Evolutionary conservation across 2,797 vertebrate genomes (phyloP), one percentile per base, ranked within the genome.

Genomic region (Erethizon dorsatum): DNA sequence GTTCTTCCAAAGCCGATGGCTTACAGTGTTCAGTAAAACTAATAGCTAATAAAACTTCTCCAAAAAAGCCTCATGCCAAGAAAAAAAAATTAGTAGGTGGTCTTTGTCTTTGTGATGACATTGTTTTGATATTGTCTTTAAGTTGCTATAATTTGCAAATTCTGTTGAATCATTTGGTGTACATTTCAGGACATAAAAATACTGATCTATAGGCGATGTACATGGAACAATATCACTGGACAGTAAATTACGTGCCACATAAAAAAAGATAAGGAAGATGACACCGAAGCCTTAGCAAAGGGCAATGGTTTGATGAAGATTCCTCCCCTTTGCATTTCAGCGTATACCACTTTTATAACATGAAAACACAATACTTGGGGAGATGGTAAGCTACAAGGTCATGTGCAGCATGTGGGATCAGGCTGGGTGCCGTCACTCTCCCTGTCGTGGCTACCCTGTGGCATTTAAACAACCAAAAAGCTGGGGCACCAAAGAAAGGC

Each of bases 121-220:
- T 52, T 78, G 54, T 90, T 84, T 95, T 82, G 59, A 83, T 94
- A 50, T 12, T 41, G 45, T 57, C 89, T 94, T 89, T 78, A 93
- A 26, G 67, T 86, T 89, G n/a, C 59, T 69, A 14, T 84, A 79
- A 86, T 82, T 89, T 86, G 65, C 10, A 47, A 93, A 78, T 61
- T 41, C 56, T 91, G 5, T 94, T 96, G 75, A 79, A 80, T 77
- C 88, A 73, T 56, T 65, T 96, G 88, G 63, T 82, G 56, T 52
- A 83, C 80, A 93, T 82, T 80, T 87, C 54, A 33, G 90, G 54
- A 75, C 88, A 59, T 92, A 83, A 93, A 96, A 92, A 73, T 82
- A 71, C 31, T 90, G 84, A n/a, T 71, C 17, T 45, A 11, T 80
- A 89, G 95, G 84, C 13, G 71, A 69, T 82, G 15, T 41, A 33